Conservation (phyloP, 2,113 vertebrate species). For the Pardalotus punctatus region DNA sequence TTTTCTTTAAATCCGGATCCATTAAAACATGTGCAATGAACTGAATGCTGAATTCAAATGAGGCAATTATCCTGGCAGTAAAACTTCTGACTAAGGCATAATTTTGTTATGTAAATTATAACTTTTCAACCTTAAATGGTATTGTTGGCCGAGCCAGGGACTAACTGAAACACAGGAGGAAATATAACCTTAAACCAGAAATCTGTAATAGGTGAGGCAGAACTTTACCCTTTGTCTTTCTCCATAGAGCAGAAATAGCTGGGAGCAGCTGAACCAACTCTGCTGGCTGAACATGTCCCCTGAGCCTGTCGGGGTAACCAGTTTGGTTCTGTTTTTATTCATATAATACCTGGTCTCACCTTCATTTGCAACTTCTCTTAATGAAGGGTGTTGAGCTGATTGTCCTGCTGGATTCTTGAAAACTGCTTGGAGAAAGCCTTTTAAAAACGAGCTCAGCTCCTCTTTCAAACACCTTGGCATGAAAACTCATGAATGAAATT, state of each 20-base stretch:
- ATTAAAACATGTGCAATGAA: not conserved
- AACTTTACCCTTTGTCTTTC: slow-evolving; percentile 34
- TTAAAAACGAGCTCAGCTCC: not conserved
- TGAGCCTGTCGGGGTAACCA: slow-evolving; percentile 10
- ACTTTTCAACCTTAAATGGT: slow-evolving; percentile 52
- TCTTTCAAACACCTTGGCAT: slow-evolving; percentile 10
- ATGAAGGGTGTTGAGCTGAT: not conserved
- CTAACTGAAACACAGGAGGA: slow-evolving; percentile 22
- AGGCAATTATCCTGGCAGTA: slow-evolving; percentile 46
- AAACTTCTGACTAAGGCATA: slow-evolving; percentile 54
- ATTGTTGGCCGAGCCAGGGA: not conserved
- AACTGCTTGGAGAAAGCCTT: not conserved
- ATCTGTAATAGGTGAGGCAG: slow-evolving; percentile 6
- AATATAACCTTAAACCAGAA: slow-evolving; percentile 13
- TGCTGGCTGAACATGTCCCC: slow-evolving; percentile 41
- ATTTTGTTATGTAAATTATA: slow-evolving; percentile 53
- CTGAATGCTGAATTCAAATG: slow-evolving; percentile 43
- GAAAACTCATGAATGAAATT: not conserved
- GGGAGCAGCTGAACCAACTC: slow-evolving; percentile 29
- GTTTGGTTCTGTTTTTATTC: slow-evolving; percentile 6
- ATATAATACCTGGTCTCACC: not conserved
- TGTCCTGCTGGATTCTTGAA: slow-evolving; percentile 35
- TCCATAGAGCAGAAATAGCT: slow-evolving; percentile 25
- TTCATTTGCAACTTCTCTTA: not conserved
- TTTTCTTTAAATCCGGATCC: not conserved